Evolutionary conservation across 2,797 vertebrate species (phyloP).

Genomic region (Bovichtus variegatus): DNA sequence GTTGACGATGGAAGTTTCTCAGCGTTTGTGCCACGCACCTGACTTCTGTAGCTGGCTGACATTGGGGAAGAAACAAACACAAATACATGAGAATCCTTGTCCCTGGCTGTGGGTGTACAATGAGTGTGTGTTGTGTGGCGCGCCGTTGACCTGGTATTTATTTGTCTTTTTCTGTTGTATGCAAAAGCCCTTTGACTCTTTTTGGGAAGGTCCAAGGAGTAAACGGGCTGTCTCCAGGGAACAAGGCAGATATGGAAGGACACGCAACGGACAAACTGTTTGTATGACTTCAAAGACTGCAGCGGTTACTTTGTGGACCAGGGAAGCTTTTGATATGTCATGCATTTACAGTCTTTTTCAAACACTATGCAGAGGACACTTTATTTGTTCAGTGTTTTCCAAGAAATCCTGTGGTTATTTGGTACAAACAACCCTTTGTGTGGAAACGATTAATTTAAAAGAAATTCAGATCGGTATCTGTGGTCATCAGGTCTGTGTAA

Average conservation of each 20-base stretch:
- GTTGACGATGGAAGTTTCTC: background rate
- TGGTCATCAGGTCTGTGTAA: constrained; percentile 20
- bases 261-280: no score
- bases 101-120: background rate
- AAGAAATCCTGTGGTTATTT: constrained; percentile 9
- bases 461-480: constrained; percentile 30
- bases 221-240: constrained; percentile 7
- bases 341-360: constrained; percentile 37
- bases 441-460: background rate
- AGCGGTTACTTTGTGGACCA: background rate
- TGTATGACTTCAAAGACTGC: constrained; percentile 41
- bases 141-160: constrained; percentile 34
- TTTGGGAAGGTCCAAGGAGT: constrained; percentile 29
- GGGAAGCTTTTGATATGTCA: constrained; percentile 19
- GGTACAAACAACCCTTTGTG: constrained; percentile 34
- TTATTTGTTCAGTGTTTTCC: constrained; percentile 24
- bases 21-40: background rate
- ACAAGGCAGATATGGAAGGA: constrained; percentile 9
- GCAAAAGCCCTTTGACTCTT: constrained; percentile 13
- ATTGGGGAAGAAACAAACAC: background rate
- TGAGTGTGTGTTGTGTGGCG: background rate
- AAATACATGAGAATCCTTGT: background rate
- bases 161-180: constrained; percentile 33
- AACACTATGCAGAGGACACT: background rate
- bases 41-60: constrained; percentile 5